A percentile compares a stretch with the other conserved stretches of the same genome.
Conservation (phyloP, 2,888 invertebrate species). For the Thereva nobilitata region DNA sequence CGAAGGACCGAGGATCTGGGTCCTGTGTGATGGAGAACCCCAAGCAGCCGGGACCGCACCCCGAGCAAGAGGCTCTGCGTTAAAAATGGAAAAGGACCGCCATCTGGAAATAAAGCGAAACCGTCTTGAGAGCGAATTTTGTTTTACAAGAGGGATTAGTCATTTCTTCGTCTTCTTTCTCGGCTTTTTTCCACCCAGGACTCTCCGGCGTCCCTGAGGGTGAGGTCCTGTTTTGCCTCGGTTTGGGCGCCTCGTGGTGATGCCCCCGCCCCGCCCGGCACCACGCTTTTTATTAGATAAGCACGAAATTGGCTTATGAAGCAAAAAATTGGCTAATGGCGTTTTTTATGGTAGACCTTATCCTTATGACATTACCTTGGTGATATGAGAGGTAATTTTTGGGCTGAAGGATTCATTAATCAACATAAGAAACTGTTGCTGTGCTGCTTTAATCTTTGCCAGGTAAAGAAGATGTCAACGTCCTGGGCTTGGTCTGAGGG, state of each 20-base stretch:
- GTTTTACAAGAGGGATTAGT: conserved; percentile 35
- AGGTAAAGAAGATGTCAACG: too few relatives aligned
- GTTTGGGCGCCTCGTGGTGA: conserved; percentile 9
- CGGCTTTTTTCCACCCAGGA: conserved; percentile 5
- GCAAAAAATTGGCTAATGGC: conserved; percentile 36
- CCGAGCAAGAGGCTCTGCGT: conserved; percentile 7
- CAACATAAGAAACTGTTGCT: conserved; percentile 33
- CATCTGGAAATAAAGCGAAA: conserved; percentile 34
- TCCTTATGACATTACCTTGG: conserved; percentile 31
- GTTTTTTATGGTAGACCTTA: conserved; percentile 33
- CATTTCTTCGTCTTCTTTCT: conserved; percentile 17
- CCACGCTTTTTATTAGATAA: conserved; percentile 29
- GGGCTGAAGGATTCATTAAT: conserved; percentile 23
- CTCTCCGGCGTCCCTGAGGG: neutral
- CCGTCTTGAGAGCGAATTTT: conserved; percentile 35
- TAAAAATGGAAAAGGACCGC: conserved; percentile 24
- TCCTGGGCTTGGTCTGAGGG: too few relatives aligned
- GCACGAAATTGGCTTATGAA: conserved; percentile 32
- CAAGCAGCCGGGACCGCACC: conserved; percentile 13
- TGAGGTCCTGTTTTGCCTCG: neutral
- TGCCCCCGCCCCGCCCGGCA: neutral
- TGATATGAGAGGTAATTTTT: conserved; percentile 32
- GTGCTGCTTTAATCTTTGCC: neutral
- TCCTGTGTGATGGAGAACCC: conserved; percentile 4
- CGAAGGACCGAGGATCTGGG: neutral